Evolutionary conservation across 2,113 vertebrate genomes (phyloP).

Genomic region (Melanocharis versteri): DNA sequence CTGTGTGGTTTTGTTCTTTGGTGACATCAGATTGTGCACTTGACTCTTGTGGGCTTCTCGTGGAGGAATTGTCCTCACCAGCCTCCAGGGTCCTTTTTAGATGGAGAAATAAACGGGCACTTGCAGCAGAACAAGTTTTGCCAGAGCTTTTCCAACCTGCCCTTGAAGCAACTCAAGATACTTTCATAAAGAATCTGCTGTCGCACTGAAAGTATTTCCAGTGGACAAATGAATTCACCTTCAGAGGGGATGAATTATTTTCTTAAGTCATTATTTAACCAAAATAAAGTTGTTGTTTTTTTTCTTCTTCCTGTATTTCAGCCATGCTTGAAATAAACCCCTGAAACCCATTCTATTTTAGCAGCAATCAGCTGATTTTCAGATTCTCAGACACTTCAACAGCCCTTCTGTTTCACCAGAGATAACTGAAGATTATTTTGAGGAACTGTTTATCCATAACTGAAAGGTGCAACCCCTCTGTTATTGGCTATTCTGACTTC

Average conservation of each 20-base stretch:
- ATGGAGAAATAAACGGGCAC: background rate
- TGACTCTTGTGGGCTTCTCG: background rate
- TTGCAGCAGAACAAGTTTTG: background rate
- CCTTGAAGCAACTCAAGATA: background rate
- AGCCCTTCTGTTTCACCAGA: background rate
- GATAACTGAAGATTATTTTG: background rate
- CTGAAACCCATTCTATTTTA: background rate
- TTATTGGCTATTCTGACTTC: background rate
- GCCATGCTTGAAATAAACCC: background rate
- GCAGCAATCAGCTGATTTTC: background rate
- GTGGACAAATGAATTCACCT: background rate
- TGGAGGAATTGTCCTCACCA: background rate
- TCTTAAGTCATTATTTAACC: background rate
- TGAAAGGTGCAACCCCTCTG: background rate
- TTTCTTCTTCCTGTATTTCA: background rate
- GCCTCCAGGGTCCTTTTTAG: background rate
- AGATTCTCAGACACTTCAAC: background rate
- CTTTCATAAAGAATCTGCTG: background rate
- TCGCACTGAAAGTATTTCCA: background rate
- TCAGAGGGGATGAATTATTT: background rate
- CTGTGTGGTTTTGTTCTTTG: background rate
- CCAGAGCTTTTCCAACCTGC: background rate
- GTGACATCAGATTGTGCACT: background rate
- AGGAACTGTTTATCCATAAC: background rate
- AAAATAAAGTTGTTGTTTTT: background rate